Evolutionary conservation across 2,888 invertebrate genomes (phyloP), one percentile per base, ranked within the genome.

Genomic region (Omphaloscelis lunosa): DNA sequence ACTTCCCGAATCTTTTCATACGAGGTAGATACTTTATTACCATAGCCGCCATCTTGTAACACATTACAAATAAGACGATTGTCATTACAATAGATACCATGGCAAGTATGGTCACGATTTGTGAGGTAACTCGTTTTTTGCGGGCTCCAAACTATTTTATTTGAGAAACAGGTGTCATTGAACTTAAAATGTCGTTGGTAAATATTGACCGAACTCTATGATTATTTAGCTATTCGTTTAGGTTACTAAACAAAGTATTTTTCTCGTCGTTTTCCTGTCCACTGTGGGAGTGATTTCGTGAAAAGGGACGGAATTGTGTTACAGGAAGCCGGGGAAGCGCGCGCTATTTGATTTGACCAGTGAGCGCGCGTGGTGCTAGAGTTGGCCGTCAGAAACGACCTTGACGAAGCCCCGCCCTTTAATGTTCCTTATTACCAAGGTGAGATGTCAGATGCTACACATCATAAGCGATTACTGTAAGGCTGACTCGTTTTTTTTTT

Each of bases 121-220:
- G 39, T 76, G 17, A 62, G 51, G 29, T 39, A 68, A 58, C 12
- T 23, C 8, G n/a, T 23, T 59, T 74, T 86, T 78, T 72, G 61
- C 41, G 17, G 27, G 11, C 48, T 41, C 27, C 70, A 59, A 69
- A 68, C 78, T 71, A 83, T 17, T 51, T 53, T 79, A 68, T 80
- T 83, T 62, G 27, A 59, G 73, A 71, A 72, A 66, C 79, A 72
- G 75, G 79, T 59, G 85, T 78, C 81, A 76, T 72, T 77, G 83
- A 80, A 74, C 86, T 80, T 65, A n/a, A 67, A 84, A 79, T 86
- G 85, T 74, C 86, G 56, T 77, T 74, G 41, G 39, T 70, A 53
- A 82, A 75, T 75, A 79, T 62, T 72, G 45, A 78, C 12, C 0
- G 7, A 75, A 61, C 12, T 71, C 12, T 41, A 34, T 63, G 34